Conservation (phyloP, 1,140 invertebrate genomes). For the Calephelis virginiensis region DNA sequence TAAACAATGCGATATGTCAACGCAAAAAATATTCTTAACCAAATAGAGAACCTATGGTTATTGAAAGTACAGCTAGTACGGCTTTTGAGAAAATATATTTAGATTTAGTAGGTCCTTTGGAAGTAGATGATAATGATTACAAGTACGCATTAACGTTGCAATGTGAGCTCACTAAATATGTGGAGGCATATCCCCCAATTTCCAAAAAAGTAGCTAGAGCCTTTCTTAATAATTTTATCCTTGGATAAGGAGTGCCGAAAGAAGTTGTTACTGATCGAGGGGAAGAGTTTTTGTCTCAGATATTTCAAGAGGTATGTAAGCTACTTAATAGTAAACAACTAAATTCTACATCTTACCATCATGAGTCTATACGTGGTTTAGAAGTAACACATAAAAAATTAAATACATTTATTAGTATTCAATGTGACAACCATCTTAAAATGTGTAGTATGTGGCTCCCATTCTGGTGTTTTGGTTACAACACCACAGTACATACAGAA, state of each 20-base stretch:
- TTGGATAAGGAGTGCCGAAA: slow-evolving; percentile 19
- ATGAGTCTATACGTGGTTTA: slow-evolving; percentile 29
- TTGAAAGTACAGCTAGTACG: slow-evolving; percentile 5
- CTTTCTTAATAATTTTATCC: slow-evolving; percentile 19
- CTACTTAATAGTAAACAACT: slow-evolving; percentile 28
- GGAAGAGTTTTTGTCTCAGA: slow-evolving; percentile 3
- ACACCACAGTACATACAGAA: no score
- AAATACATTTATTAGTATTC: slow-evolving; percentile 30
- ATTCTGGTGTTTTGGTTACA: no score
- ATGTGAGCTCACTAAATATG: slow-evolving; percentile 2
- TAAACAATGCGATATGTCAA: no score
- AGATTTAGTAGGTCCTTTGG: slow-evolving; percentile 23
- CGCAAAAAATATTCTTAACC: slow-evolving; percentile 3
- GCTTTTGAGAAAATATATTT: slow-evolving; percentile 26
- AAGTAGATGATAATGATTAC: slow-evolving; percentile 12
- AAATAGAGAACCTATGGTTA: slow-evolving; percentile 17
- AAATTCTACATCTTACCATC: slow-evolving; percentile 31
- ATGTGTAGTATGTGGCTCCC: no score
- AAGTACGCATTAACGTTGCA: no score
- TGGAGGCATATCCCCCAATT: slow-evolving; percentile 18
- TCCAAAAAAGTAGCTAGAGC: slow-evolving; percentile 12
- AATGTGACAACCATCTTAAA: neutral
- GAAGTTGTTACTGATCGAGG: slow-evolving; percentile 15
- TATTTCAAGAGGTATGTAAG: slow-evolving; percentile 30
- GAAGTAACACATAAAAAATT: slow-evolving; percentile 36